Conservation (phyloP, 2,888 invertebrate genomes). For the Acrocera orbiculus region DNA sequence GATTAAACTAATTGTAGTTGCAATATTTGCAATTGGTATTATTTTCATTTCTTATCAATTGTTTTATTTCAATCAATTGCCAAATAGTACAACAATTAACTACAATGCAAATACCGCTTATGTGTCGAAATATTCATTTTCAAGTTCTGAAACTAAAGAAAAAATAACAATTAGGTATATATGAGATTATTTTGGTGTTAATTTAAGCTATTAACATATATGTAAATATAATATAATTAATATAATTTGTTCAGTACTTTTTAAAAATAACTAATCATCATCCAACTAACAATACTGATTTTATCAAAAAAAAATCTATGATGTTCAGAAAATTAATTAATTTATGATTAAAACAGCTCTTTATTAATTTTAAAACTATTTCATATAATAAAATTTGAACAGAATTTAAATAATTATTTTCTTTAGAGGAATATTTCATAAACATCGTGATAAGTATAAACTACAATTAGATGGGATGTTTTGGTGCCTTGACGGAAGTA, state of each 20-base stretch:
- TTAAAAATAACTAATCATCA: too few relatives aligned
- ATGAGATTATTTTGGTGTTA: background rate
- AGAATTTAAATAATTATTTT: conserved; percentile 7
- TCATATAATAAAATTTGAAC: too few relatives aligned
- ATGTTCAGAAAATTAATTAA: background rate
- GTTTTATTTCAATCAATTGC: conserved; percentile 30
- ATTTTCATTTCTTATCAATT: conserved; percentile 28
- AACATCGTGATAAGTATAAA: conserved; percentile 30
- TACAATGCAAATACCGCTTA: conserved; percentile 17
- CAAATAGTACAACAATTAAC: conserved; percentile 23
- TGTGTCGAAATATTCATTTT: background rate
- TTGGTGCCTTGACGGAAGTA: conserved; percentile 30
- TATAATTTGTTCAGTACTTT: too few relatives aligned
- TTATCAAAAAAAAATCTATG: conserved; percentile 25
- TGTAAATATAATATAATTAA: too few relatives aligned
- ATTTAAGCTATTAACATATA: too few relatives aligned
- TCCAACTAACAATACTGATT: conserved; percentile 13
- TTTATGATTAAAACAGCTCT: background rate
- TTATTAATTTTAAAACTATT: background rate
- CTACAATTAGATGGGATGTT: conserved; percentile 32
- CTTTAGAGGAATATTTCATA: conserved; percentile 28
- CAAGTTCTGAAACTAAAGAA: conserved; percentile 5
- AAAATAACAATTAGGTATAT: conserved; percentile 9
- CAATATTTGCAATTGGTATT: conserved; percentile 28
- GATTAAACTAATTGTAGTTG: conserved; percentile 28